phyloP scores from a whole-genome alignment of 2,113 vertebrate genomes.

The Oncorhynchus kisutch region DNA sequence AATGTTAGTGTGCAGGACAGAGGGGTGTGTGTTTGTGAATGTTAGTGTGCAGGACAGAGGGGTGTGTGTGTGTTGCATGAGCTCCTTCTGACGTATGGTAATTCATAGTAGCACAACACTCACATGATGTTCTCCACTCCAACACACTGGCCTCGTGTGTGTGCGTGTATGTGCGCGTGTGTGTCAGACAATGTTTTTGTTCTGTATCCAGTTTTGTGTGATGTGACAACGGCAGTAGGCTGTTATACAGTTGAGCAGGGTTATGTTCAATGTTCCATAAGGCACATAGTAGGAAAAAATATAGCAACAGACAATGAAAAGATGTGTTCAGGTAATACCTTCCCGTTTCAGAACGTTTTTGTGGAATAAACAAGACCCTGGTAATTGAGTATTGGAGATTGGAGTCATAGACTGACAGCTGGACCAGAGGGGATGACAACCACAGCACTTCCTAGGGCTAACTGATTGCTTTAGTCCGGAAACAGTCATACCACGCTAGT shows the following conservation, averaged over 20 bases:
- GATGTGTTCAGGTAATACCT: no score
- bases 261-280: no score
- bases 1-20: background rate
- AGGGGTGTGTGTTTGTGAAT: background rate
- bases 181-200: no score
- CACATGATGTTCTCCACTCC: background rate
- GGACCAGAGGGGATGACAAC: background rate
- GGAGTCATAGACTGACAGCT: background rate
- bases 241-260: no score
- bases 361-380: no score
- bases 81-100: constrained; percentile 2
- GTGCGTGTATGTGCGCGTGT: no score
- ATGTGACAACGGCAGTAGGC: no score
- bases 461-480: background rate
- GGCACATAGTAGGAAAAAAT: no score
- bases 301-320: no score
- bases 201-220: no score
- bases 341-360: no score
- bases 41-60: constrained; percentile 3
- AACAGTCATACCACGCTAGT: constrained; percentile 46
- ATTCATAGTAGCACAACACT: constrained; percentile 11
- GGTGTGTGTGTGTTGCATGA: constrained; percentile 15
- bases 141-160: background rate
- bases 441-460: background rate
- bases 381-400: no score